A percentile compares a stretch with the other conserved stretches of the same genome.
Conservation (phyloP, 2,888 invertebrate genomes). For the Sinhomidia bicolor region DNA sequence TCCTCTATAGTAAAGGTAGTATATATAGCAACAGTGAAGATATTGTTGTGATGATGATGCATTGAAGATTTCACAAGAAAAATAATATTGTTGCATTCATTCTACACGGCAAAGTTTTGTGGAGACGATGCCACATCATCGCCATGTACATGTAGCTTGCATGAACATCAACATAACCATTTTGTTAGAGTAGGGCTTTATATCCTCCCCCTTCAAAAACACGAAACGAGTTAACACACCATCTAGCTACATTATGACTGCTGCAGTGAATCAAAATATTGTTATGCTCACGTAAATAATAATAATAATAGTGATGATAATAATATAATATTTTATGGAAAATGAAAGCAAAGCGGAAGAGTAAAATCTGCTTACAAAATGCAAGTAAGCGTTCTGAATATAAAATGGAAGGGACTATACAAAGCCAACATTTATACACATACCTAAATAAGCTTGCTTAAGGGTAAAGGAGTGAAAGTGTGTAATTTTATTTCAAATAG, state of each 20-base stretch:
- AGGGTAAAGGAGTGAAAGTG: background rate
- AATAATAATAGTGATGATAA: background rate
- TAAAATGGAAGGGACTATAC: no score
- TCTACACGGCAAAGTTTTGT: no score
- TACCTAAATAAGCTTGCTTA: no score
- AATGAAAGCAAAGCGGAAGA: background rate
- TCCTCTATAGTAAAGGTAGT: no score
- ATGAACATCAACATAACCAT: background rate
- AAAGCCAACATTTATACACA: no score
- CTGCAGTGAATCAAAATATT: constrained; percentile 53
- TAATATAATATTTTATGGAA: background rate
- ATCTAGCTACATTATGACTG: constrained; percentile 35
- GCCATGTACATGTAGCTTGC: background rate
- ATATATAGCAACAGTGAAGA: no score
- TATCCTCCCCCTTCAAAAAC: background rate
- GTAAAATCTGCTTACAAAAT: background rate
- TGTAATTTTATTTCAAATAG: background rate
- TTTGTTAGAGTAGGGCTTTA: background rate
- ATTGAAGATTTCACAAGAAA: constrained; percentile 14
- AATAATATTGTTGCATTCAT: background rate
- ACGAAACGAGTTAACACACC: background rate
- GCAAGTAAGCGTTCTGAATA: background rate
- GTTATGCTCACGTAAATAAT: constrained; percentile 24
- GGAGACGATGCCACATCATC: no score
- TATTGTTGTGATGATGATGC: background rate